Percentiles rank a stretch among this genome's conserved stretches.
These are phyloP conservation scores for Cyanoderma ruficeps DNA, from an alignment of 2,113 vertebrate genomes.

Conservation along the genomic window DNA sequence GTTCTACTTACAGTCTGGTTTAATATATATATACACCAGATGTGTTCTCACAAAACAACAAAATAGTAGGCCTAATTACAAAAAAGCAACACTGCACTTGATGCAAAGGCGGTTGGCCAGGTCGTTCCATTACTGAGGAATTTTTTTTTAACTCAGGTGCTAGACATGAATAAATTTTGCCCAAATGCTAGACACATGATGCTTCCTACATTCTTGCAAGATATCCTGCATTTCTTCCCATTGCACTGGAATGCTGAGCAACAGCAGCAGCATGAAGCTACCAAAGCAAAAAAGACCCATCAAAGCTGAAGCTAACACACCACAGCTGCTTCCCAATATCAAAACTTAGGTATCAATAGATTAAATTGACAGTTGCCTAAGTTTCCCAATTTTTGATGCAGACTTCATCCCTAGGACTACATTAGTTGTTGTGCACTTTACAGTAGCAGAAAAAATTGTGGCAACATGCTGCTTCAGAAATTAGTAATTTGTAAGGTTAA, in stretches of 20 bases:
- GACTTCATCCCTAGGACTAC: neutral
- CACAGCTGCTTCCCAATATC: neutral
- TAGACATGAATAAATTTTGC: constrained; percentile 1
- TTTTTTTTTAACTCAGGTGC: neutral
- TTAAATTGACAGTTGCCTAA: neutral
- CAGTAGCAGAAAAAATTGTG: neutral
- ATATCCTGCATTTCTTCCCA: neutral
- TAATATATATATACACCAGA: neutral
- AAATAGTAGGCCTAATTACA: neutral
- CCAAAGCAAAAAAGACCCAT: neutral
- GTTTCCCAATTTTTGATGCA: neutral
- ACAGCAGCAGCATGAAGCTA: neutral
- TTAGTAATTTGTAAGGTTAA: neutral
- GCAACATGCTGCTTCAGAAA: neutral
- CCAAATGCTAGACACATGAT: neutral
- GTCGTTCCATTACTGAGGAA: neutral
- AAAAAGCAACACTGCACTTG: neutral
- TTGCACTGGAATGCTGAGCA: neutral
- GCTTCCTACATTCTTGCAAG: neutral
- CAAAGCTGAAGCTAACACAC: neutral
- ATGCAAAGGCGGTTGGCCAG: neutral
- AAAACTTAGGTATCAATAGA: neutral
- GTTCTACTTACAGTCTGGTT: neutral
- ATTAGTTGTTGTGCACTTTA: neutral
- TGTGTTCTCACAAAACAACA: neutral